Conservation (phyloP, 2,797 vertebrate species). For the Myotis vivesi region DNA sequence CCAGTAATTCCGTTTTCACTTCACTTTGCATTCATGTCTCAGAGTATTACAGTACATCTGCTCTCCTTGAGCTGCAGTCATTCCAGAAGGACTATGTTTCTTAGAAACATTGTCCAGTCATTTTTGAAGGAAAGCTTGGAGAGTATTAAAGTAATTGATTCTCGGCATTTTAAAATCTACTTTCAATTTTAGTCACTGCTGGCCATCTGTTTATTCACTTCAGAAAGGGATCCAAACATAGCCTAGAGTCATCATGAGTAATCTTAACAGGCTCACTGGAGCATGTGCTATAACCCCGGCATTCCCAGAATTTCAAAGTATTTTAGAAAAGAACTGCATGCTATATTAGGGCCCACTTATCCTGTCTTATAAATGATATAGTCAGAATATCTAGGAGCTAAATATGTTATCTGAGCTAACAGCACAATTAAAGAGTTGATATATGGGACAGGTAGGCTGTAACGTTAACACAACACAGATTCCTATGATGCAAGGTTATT, state of each 20-base stretch:
- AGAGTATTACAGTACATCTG: constrained; percentile 41
- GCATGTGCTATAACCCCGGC: background rate
- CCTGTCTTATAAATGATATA: constrained; percentile 5
- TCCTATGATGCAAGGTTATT: background rate
- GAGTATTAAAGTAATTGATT: constrained; percentile 61
- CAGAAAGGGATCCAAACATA: constrained; percentile 69
- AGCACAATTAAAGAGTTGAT: constrained; percentile 25
- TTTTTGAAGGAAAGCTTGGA: constrained; percentile 53
- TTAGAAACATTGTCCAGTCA: constrained; percentile 14
- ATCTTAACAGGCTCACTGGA: constrained; percentile 63
- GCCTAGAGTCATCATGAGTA: constrained; percentile 69
- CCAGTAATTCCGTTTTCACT: constrained; percentile 46
- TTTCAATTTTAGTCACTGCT: constrained; percentile 69
- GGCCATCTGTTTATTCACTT: constrained; percentile 73
- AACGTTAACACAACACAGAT: background rate
- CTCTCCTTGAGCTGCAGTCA: constrained; percentile 47
- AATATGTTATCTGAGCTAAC: constrained; percentile 11
- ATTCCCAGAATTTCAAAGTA: constrained; percentile 60
- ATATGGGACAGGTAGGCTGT: background rate
- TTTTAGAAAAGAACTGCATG: constrained; percentile 26
- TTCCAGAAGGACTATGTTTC: constrained; percentile 57
- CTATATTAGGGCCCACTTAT: background rate
- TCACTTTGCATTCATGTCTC: constrained; percentile 48
- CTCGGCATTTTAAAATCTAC: constrained; percentile 63
- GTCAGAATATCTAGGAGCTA: background rate